Evolutionary conservation across 2,113 vertebrate species (phyloP), one percentile per base, ranked within the genome.

Genomic region (Oreochromis aureus): DNA sequence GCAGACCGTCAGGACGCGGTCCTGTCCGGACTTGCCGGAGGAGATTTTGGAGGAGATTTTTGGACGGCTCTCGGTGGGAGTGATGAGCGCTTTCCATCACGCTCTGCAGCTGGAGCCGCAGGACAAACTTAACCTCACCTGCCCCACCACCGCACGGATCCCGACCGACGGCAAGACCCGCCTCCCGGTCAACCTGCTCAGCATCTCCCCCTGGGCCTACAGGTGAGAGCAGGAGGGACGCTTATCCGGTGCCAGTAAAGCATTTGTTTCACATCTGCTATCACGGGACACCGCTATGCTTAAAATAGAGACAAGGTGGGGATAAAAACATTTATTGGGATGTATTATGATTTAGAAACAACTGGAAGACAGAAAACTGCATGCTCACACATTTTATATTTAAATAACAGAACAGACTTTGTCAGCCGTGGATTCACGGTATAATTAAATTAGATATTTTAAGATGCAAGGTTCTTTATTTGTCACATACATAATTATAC

Each of bases 131-230:
- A 98, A 98, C 93, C 89, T 96, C 59, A 98, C 95, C 93, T 99
- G 98, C 91, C 97, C 98, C 7, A 92, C 94, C 79, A 93, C 94
- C 12, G 81, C 86, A 1, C 95, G 96, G 58, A 12, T 95, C 10
- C 80, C 56, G 19, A 32, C 48, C 10, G 96, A 96, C 5, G 92
- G 95, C 86, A 96, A 93, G 89, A 94, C 94, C 81, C 97, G 95
- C 30, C 96, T 97, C 19, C 98, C 98, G 53, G 96, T 98, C 89
- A 97, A 98, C 95, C 94, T 98, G 92, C 97, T 97, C 92, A 99
- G 98, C 95, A 93, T 98, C 54, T 98, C 98, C 48, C 98, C 98
- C 3, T 99, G 98, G 98, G 97, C 97, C 10, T 99, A 99, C 97
- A 98, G 98, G 98, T 98, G 95, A 96, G 82, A 9, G 9, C 79